Evolutionary conservation across 2,888 invertebrate genomes (phyloP).

Genomic region (Drosophila paramelanica): DNA sequence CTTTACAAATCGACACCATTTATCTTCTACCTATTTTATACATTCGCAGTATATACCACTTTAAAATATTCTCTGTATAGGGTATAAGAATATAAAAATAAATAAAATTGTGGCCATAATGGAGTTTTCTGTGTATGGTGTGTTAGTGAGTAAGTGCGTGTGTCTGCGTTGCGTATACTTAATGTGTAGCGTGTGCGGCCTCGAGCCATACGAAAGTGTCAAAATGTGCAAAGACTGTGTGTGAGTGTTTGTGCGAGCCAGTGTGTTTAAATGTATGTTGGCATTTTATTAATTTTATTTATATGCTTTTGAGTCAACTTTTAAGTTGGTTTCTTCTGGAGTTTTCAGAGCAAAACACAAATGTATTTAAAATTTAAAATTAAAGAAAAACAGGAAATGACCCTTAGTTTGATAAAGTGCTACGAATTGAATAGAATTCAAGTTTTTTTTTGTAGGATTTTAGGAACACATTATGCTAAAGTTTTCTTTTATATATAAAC

Average conservation of each 20-base stretch:
- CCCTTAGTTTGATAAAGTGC: constrained; percentile 47
- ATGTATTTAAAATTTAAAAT: constrained; percentile 35
- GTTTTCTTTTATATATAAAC: background rate
- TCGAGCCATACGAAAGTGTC: constrained; percentile 37
- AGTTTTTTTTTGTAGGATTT: constrained; percentile 2
- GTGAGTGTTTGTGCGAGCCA: background rate
- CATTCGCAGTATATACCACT: background rate
- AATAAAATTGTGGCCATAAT: constrained; percentile 53
- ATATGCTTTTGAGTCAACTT: constrained; percentile 48
- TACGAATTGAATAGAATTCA: constrained; percentile 27
- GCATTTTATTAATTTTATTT: constrained; percentile 55
- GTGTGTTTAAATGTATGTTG: background rate
- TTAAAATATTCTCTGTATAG: constrained; percentile 1
- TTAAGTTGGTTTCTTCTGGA: constrained; percentile 21
- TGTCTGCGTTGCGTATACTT: constrained; percentile 56
- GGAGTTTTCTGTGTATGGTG: constrained; percentile 29
- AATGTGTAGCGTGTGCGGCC: constrained; percentile 44
- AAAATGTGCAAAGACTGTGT: constrained; percentile 30
- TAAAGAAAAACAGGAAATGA: constrained; percentile 41
- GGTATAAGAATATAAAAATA: constrained; percentile 51
- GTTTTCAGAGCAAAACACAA: constrained; percentile 25
- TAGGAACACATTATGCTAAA: background rate
- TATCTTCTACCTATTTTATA: too few species aligned
- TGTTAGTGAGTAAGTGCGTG: constrained; percentile 13
- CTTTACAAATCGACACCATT: too few species aligned